Base-by-base conservation (phyloP, 2,797 vertebrate species). In the Xenentodon cancila region DNA sequence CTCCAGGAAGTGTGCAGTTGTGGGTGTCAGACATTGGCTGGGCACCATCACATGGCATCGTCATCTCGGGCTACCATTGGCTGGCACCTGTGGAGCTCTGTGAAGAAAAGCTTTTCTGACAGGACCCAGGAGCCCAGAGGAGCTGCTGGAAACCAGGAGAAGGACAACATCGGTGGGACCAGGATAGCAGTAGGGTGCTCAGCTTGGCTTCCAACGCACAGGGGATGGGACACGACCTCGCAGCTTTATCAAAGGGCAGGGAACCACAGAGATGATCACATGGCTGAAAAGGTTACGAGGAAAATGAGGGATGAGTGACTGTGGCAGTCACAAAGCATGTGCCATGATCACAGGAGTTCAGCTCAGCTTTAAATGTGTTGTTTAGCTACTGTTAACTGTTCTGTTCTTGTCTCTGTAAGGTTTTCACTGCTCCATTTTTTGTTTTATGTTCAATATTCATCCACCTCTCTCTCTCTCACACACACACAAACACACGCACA, bases 61-160 rank as follows among this genome's bases (percentile, higher is more conserved):
- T 68, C 64, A 84, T 89, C 74, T 42, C 73, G 72, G 72, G 67
- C 80, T 68, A 0, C 78, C 68, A 93, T 92, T 93, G 92, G 92
- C 77, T 89, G 85, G 77, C 89, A 90, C 90, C 81, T 90, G 89
- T 91, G 88, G 85, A 90, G 81, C 80, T 83, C 77, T 90, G 88
- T 93, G 92, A 94, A 82, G 88, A 80, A 84, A 88, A 93, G 88
- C 82, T 73, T 83, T 92, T 91, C 81, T 94, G 92, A 93, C 91
- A 88, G 86, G 85, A 81, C 73, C 70, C 79, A 81, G 82, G 83
- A 85, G 90, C 91, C 90, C 81, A 88, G 78, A 91, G 87, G 89
- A 92, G 82, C 67, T 81, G 87, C 81, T 88, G 75, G 76, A 87
- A 88, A 91, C 83, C 77, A 83, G 84, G 84, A 89, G 89, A 88